These are phyloP conservation scores for Trypoxylus dichotomus DNA, from an alignment of 1,140 invertebrate species.

Conservation along the genomic window DNA sequence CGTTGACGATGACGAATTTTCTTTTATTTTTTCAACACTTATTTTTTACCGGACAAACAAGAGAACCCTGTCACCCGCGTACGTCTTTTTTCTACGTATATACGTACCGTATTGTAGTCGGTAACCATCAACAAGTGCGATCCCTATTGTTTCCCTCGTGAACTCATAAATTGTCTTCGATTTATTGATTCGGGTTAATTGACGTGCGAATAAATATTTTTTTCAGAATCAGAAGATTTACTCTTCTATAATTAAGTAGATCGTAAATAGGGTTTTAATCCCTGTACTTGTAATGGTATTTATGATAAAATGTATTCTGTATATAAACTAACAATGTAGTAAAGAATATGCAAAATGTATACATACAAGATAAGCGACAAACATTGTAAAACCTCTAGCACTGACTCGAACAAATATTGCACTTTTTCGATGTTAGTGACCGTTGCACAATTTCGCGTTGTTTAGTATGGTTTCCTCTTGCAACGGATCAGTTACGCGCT, in stretches of 20 bases:
- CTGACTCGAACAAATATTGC: too few species aligned
- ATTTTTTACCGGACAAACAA: not conserved
- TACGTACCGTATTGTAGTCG: too few species aligned
- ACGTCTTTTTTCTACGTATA: not conserved
- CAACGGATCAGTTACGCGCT: too few species aligned
- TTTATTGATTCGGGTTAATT: not conserved
- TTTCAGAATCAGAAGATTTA: not conserved
- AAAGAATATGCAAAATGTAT: too few species aligned
- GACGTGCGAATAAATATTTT: not conserved
- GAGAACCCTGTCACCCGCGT: not conserved
- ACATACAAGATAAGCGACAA: not conserved
- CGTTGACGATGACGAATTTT: not conserved
- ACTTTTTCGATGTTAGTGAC: too few species aligned
- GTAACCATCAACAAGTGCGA: not conserved
- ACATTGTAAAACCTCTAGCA: not conserved
- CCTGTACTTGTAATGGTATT: not conserved
- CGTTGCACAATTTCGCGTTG: too few species aligned
- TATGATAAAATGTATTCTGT: not conserved
- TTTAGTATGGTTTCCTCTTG: too few species aligned
- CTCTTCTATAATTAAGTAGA: not conserved
- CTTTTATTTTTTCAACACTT: not conserved
- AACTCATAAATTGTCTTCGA: slow-evolving; percentile 6
- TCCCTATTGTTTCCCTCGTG: not conserved
- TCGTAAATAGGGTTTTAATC: not conserved
- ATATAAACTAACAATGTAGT: too few species aligned